A percentile compares a stretch with the other conserved stretches of the same genome.
phyloP scores from a whole-genome alignment of 2,797 vertebrate genomes.

The Brotula barbata region DNA sequence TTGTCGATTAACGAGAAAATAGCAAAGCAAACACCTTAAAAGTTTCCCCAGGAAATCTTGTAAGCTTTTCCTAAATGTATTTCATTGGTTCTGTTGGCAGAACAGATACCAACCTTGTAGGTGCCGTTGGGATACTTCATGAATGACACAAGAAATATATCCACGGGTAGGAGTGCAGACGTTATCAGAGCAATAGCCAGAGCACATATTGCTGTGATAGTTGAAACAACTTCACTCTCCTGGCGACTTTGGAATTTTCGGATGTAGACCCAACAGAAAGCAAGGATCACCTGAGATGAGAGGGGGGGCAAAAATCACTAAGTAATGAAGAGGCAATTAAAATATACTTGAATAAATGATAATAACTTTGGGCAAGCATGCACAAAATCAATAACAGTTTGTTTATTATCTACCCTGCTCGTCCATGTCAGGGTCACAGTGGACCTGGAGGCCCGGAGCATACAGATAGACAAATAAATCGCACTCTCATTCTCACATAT shows the following conservation, averaged over 20 bases:
- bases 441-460: no score
- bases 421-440: no score
- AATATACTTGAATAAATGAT: not conserved
- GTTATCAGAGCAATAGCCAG: constrained; percentile 94
- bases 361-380: no score
- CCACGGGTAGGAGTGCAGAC: constrained; percentile 94
- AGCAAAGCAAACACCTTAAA: constrained; percentile 28
- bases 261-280: constrained; percentile 97
- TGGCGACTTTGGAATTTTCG: constrained; percentile 96
- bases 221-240: constrained; percentile 96
- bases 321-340: not conserved
- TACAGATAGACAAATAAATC: no score
- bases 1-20: constrained; percentile 28
- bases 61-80: constrained; percentile 31
- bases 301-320: not conserved
- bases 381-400: no score
- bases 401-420: no score
- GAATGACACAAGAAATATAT: constrained; percentile 97
- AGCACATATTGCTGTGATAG: constrained; percentile 95
- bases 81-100: constrained; percentile 18
- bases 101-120: constrained; percentile 87
- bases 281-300: constrained; percentile 84
- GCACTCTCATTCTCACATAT: no score
- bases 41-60: constrained; percentile 23
- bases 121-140: constrained; percentile 96